phyloP scores from a whole-genome alignment of 2,113 vertebrate species.

The Narcine bancroftii region DNA sequence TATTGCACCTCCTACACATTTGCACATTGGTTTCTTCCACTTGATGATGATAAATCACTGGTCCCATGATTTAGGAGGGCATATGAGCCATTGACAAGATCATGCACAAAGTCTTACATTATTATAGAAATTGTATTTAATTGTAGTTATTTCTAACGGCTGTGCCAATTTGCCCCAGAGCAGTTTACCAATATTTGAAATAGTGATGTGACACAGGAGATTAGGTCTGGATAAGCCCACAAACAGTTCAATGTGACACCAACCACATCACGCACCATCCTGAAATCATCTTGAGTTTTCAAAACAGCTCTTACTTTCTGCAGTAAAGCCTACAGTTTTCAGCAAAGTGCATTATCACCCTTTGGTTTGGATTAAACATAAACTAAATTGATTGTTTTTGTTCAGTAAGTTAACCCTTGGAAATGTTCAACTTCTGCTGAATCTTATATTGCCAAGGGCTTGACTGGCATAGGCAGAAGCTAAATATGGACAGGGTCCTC shows the following conservation, averaged over 20 bases:
- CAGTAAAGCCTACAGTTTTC: background rate
- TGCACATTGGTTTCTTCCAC: background rate
- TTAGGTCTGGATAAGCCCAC: conserved; percentile 8
- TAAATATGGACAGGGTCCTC: background rate
- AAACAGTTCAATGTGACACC: background rate
- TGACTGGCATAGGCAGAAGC: background rate
- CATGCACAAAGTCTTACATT: background rate
- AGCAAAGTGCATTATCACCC: too few relatives aligned
- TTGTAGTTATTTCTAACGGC: background rate
- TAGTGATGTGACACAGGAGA: background rate
- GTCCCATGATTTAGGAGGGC: background rate
- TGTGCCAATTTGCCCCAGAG: background rate
- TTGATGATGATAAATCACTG: background rate
- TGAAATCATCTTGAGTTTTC: background rate
- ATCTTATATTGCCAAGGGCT: background rate
- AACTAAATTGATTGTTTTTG: background rate
- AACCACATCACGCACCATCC: background rate
- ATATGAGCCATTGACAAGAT: background rate
- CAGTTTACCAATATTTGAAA: background rate
- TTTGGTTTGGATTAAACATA: background rate
- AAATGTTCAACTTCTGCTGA: background rate
- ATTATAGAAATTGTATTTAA: conserved; percentile 21
- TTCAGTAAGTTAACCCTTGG: background rate
- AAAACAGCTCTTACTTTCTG: background rate
- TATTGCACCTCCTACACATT: conserved; percentile 12